Evolutionary conservation across 30 jellyfish, hydroid and myxozoan genomes (phyloP), one percentile per base, ranked within the genome.

Genomic region (Chironex yamaguchii): DNA sequence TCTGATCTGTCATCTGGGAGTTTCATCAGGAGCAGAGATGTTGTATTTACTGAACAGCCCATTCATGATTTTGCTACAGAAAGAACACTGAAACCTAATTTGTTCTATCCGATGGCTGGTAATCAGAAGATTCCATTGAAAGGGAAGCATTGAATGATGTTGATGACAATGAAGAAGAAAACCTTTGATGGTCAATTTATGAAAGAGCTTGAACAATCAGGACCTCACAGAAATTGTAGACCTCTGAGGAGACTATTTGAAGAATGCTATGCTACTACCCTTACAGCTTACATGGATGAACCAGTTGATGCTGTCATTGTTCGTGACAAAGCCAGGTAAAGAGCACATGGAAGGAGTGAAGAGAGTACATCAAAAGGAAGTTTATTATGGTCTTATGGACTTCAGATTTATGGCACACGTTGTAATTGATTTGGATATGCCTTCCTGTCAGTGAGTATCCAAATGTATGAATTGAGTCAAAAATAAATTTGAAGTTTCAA

Each of bases 41-140:
- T 73, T 35, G 76, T 49, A 17, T 73, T 35, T 73, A 48, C 76
- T 36, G 86, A 73, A 35, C 52, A 73, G 78, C 76, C 36, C 49
- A 35, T 73, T 76, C 76, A 73, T 48, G 82, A 68, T 68, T 26
- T 68, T 68, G 82, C 33, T 22, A 34, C 28, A 30, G 82, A 68
- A 64, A 68, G 63, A 34, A 30, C 69, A 30, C 64, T 34, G 35
- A 2, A 68, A 33, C 25, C 63, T 23, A n/a, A 34, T 29, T 68
- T 34, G 35, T 68, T 68, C 35, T 68, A 24, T 22, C 73, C 82
- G 82, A 68, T 68, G 82, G 63, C 24, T 13, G 82, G 58, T 64
- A 68, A 30, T 34, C 82, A 28, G 82, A 68, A 29, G 6, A 48
- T 68, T 49, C 79, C n/a, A n/a, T n/a, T n/a, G n/a, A n/a, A n/a